These are phyloP conservation scores for Saccostrea cuccullata DNA, from an alignment of 1,140 invertebrate species.

Conservation along the genomic window DNA sequence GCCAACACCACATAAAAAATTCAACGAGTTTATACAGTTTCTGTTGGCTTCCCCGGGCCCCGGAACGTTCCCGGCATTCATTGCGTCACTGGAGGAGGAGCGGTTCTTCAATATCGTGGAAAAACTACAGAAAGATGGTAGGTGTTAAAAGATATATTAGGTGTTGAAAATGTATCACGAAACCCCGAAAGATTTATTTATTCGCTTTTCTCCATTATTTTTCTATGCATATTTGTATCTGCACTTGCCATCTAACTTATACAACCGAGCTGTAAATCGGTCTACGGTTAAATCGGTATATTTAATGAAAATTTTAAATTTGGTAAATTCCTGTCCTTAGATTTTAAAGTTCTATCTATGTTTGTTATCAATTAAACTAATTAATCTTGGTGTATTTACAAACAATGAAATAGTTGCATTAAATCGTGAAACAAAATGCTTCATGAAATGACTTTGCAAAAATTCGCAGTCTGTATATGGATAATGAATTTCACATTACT, in stretches of 20 bases:
- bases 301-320: too few relatives aligned
- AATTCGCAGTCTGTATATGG: too few relatives aligned
- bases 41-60: conserved; percentile 50
- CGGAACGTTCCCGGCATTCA: conserved; percentile 48
- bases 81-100: conserved; percentile 53
- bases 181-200: too few relatives aligned
- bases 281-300: too few relatives aligned
- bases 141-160: too few relatives aligned
- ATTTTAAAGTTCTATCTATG: neutral
- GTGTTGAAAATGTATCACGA: too few relatives aligned
- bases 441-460: neutral
- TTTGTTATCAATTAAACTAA: neutral
- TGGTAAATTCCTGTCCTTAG: neutral
- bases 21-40: conserved; percentile 56
- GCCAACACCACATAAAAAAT: conserved; percentile 56
- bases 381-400: neutral
- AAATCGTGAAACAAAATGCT: neutral
- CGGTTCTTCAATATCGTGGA: conserved; percentile 58
- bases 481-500: too few relatives aligned
- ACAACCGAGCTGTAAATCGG: too few relatives aligned
- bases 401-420: neutral
- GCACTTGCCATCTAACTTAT: too few relatives aligned
- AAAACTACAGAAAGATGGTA: conserved; percentile 56
- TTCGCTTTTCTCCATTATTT: too few relatives aligned
- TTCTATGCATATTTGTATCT: too few relatives aligned